phyloP scores from a whole-genome alignment of 2,113 vertebrate species.

The Donacobius atricapilla region DNA sequence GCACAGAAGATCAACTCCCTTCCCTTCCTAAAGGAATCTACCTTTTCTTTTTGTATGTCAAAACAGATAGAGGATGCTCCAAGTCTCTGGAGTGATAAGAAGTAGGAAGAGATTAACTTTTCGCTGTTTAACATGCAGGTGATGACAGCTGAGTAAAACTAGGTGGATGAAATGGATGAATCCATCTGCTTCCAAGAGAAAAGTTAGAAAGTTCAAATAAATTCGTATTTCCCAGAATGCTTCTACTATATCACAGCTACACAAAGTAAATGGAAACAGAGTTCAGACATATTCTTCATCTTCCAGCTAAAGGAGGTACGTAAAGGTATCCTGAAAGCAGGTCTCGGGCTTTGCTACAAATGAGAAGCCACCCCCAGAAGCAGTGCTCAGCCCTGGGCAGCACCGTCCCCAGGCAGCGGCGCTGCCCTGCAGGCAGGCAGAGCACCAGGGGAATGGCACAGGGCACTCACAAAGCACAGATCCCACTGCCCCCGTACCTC shows the following conservation, averaged over 20 bases:
- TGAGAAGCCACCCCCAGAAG: background rate
- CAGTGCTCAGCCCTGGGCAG: background rate
- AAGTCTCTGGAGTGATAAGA: background rate
- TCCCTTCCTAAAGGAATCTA: background rate
- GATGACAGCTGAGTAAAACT: background rate
- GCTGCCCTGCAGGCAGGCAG: background rate
- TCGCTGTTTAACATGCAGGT: background rate
- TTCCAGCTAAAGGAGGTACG: background rate
- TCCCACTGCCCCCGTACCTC: background rate
- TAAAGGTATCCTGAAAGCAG: background rate
- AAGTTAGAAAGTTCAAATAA: background rate
- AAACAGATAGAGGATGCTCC: background rate
- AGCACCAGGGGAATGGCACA: background rate
- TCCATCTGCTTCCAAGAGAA: background rate
- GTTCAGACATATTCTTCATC: background rate
- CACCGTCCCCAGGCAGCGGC: background rate
- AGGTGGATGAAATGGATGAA: background rate
- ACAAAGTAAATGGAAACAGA: background rate
- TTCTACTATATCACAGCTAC: background rate
- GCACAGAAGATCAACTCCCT: background rate
- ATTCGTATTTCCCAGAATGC: background rate
- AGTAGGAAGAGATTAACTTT: background rate
- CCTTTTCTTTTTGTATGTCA: background rate
- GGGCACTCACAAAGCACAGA: accelerated
- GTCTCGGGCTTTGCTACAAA: background rate